A percentile compares a stretch with the other conserved stretches of the same genome.
These are phyloP conservation scores for Cheilosia variabilis DNA, from an alignment of 2,888 invertebrate species.

Conservation along the genomic window DNA sequence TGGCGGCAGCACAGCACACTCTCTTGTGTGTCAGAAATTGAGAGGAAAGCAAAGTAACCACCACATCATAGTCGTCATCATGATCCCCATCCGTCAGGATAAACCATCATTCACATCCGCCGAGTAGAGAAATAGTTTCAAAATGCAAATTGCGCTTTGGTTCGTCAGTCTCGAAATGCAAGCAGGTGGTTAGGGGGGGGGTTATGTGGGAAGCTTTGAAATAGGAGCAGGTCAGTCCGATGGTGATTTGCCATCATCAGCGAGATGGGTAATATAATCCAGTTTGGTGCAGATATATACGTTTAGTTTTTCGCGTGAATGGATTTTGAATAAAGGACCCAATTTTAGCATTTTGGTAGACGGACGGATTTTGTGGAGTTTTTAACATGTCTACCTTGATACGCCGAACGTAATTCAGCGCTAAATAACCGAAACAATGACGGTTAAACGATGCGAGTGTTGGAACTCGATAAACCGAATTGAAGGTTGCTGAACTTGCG, in stretches of 20 bases:
- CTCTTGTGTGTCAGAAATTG: slow-evolving; percentile 43
- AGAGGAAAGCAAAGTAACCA: slow-evolving; percentile 58
- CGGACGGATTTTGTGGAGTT: not conserved
- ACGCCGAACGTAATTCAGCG: no score
- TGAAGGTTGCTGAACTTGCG: no score
- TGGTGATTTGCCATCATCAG: slow-evolving; percentile 1
- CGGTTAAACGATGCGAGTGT: no score
- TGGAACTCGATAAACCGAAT: no score
- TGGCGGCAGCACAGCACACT: slow-evolving; percentile 1
- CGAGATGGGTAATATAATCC: slow-evolving; percentile 43
- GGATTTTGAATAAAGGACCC: not conserved
- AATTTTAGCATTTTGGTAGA: not conserved
- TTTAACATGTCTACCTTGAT: no score
- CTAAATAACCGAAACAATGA: no score
- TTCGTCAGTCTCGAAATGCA: slow-evolving; percentile 1
- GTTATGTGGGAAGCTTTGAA: slow-evolving; percentile 7
- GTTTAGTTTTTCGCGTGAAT: slow-evolving; percentile 4
- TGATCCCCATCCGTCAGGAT: slow-evolving; percentile 61
- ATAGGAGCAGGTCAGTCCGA: slow-evolving; percentile 7
- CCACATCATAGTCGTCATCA: slow-evolving; percentile 44
- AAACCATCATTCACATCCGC: slow-evolving; percentile 57
- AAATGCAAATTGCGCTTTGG: slow-evolving; percentile 60
- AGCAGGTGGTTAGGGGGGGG: not conserved
- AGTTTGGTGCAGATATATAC: slow-evolving; percentile 15
- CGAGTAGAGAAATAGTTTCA: slow-evolving; percentile 35